phyloP scores from a whole-genome alignment of 2,797 vertebrate species.

The Pachyuromys duprasi region DNA sequence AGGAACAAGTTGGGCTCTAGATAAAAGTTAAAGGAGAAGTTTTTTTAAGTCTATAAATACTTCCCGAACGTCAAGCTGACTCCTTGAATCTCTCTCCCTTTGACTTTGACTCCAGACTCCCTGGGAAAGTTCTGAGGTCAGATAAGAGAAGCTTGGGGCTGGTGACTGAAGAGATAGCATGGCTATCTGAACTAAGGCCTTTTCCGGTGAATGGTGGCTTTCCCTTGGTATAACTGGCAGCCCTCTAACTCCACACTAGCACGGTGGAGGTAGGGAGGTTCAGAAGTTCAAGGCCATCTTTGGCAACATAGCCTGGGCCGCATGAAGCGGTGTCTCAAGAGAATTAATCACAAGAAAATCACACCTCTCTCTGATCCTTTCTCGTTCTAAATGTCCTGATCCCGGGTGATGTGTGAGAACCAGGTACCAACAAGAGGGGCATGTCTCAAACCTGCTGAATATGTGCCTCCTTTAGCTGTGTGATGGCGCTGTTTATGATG shows the following conservation, averaged over 20 bases:
- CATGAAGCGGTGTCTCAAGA: neutral
- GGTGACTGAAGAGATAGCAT: neutral
- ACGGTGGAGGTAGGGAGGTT: neutral
- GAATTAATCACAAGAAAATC: neutral
- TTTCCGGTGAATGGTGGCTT: neutral
- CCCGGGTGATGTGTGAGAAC: neutral
- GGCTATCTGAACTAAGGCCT: neutral
- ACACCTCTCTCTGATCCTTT: neutral
- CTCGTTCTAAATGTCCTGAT: neutral
- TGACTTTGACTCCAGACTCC: neutral
- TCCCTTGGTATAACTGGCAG: no score
- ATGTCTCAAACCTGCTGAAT: neutral
- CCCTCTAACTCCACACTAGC: no score
- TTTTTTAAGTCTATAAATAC: neutral
- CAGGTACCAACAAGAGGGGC: neutral
- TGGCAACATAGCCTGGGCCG: neutral
- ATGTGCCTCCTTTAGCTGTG: neutral
- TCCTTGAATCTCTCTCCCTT: neutral
- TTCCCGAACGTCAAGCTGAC: neutral
- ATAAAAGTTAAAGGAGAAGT: slow-evolving; percentile 34
- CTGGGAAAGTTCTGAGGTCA: neutral
- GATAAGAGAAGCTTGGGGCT: neutral
- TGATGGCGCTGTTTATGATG: neutral
- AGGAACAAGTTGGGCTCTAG: neutral
- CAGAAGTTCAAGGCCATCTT: neutral